A percentile compares a stretch with the other conserved stretches of the same genome.
phyloP scores from a whole-genome alignment of 2,113 vertebrate species.

The Brevimyrus niger region DNA sequence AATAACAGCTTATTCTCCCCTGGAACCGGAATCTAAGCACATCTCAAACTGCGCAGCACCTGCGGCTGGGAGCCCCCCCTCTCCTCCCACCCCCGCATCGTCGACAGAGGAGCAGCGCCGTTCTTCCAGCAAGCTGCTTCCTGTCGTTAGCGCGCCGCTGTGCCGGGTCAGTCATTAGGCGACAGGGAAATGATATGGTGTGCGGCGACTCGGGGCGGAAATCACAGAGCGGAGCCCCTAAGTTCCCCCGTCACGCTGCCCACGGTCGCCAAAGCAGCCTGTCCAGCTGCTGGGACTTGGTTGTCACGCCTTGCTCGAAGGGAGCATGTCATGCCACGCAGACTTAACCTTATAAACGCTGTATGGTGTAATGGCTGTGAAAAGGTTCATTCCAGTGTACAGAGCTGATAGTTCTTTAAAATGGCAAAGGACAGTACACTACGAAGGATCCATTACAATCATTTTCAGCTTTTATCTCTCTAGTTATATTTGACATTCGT shows the following conservation, averaged over 20 bases:
- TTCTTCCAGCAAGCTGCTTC: slow-evolving; percentile 73
- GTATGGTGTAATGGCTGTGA: neutral
- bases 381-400: neutral
- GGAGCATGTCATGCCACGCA: too few species aligned
- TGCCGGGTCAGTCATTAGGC: slow-evolving; percentile 91
- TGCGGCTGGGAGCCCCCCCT: slow-evolving; percentile 74
- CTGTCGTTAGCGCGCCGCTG: slow-evolving; percentile 75
- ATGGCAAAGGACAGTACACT: neutral
- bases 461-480: neutral
- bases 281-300: slow-evolving; percentile 52
- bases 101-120: slow-evolving; percentile 59
- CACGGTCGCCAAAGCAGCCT: slow-evolving; percentile 70
- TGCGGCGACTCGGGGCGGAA: slow-evolving; percentile 86
- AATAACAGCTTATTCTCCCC: slow-evolving; percentile 79
- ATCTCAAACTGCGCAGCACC: slow-evolving; percentile 81
- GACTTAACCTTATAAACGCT: neutral
- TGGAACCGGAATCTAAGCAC: slow-evolving; percentile 88
- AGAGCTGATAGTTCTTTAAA: neutral
- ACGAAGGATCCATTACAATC: neutral
- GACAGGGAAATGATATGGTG: slow-evolving; percentile 98
- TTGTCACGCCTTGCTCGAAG: neutral
- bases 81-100: slow-evolving; percentile 73
- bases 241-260: slow-evolving; percentile 71
- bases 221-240: slow-evolving; percentile 78
- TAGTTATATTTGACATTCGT: neutral